Conservation (phyloP, 2,888 invertebrate genomes). For the Agriopis aurantiaria region DNA sequence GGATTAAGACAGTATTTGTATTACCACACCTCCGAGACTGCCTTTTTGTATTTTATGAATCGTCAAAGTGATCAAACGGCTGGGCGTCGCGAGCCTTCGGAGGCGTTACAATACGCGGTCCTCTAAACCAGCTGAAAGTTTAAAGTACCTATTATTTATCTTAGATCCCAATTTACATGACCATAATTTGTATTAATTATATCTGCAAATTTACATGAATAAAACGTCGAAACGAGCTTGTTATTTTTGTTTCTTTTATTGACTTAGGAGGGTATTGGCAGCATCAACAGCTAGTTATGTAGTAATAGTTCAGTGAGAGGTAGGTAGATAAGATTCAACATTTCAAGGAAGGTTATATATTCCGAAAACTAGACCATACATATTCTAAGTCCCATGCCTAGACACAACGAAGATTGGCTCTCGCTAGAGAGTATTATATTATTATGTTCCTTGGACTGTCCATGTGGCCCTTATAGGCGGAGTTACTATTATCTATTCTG, state of each 20-base stretch:
- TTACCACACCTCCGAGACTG: conserved; percentile 85
- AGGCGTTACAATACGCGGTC: conserved; percentile 70
- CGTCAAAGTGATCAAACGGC: conserved; percentile 77
- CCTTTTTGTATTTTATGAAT: conserved; percentile 84
- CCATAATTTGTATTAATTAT: conserved; percentile 86
- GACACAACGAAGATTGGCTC: too few relatives aligned
- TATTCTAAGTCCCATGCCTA: too few relatives aligned
- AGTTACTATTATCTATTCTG: too few relatives aligned
- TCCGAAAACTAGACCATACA: too few relatives aligned
- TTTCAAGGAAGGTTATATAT: too few relatives aligned
- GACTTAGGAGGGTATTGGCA: not conserved
- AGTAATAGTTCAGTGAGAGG: too few relatives aligned
- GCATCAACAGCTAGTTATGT: too few relatives aligned
- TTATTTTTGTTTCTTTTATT: conserved; percentile 61
- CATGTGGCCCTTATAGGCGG: too few relatives aligned
- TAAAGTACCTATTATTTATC: conserved; percentile 71
- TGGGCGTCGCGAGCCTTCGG: conserved; percentile 65
- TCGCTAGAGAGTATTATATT: too few relatives aligned
- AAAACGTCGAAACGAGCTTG: conserved; percentile 85
- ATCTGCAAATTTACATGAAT: conserved; percentile 87
- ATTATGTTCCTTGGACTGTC: too few relatives aligned
- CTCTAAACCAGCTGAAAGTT: conserved; percentile 76
- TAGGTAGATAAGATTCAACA: too few relatives aligned
- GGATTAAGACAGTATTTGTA: conserved; percentile 84
- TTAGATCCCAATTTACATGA: conserved; percentile 85